Conservation (phyloP, 2,797 vertebrate species). For the Bovichtus diacanthus region DNA sequence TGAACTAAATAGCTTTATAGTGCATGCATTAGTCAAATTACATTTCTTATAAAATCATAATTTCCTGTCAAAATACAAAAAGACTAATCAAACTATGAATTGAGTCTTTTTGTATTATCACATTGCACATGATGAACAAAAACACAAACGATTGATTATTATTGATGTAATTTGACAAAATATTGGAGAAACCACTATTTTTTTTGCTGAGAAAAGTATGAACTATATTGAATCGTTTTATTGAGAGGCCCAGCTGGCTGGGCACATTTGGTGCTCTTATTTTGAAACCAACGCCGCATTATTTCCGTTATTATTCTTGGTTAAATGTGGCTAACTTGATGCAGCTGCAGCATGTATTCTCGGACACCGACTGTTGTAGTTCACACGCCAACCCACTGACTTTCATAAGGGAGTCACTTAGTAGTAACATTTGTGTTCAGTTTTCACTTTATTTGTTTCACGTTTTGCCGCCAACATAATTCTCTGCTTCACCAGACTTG, state of each 20-base stretch:
- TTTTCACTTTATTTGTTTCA: background rate
- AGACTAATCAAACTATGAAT: background rate
- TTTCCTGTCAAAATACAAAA: background rate
- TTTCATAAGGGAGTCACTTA: background rate
- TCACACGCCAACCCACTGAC: background rate
- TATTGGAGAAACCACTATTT: background rate
- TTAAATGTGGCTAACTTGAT: conserved; percentile 13
- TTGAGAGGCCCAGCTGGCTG: too few relatives aligned
- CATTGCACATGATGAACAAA: too few relatives aligned
- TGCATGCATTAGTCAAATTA: background rate
- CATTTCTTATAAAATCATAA: background rate
- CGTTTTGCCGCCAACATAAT: conserved; percentile 22
- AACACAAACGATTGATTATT: too few relatives aligned
- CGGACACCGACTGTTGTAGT: background rate
- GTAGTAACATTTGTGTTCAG: background rate
- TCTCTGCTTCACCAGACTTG: conserved; percentile 15
- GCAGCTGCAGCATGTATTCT: background rate
- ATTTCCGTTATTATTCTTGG: conserved; percentile 44
- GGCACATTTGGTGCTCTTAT: conserved; percentile 45
- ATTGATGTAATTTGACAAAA: background rate
- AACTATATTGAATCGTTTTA: background rate
- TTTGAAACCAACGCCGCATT: conserved; percentile 31
- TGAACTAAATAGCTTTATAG: background rate
- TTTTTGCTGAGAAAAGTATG: background rate
- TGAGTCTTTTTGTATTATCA: background rate